Base-by-base conservation (phyloP, 2,797 vertebrate species). In the Clarias pachynema region DNA sequence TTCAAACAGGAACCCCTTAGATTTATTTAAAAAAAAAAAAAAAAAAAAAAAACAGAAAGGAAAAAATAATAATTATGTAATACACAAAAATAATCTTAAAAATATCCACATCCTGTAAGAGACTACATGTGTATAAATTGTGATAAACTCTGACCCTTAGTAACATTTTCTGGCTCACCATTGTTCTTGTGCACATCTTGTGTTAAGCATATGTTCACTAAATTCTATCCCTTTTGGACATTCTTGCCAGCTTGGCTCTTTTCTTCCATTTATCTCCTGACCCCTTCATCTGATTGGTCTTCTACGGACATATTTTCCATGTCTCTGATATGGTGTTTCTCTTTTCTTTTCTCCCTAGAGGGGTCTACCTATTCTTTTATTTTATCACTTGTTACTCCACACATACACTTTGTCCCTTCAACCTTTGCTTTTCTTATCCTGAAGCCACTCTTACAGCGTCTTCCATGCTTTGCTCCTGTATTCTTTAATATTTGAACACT, bases 81-180 rank as follows among this genome's bases (percentile, higher is more conserved):
- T 53, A 53, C 49, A 53, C 49, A 53, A 53, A 70, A 14, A 14
- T 72, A 72, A 88, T 77, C 79, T 44, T 87, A 86, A 91, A 86
- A 92, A 90, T 87, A 91, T 72, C 89, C 87, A 90, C 89, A 81
- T 57, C 89, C 85, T 92, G 86, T 90, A 93, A 92, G 89, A 88
- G 82, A 85, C 89, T 89, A 86, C 34, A 37, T 92, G 12, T 53
- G 12, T 53, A 53, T 53, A 53, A 14, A 53, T 49, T 3, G 44
- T 53, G 93, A 92, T 84, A 93, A 93, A 90, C 86, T 92, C 90
- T 88, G 63, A 87, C 86, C 92, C 89, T 88, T 90, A 85, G 89
- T 91, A 86, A 88, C 86, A 57, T 79, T 79, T 73, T 91, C 89
- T 91, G 49, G 75, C 86, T 87, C 72, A 86, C 84, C 77, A 16